These are phyloP conservation scores for Junonia oenone DNA, from an alignment of 2,888 invertebrate genomes.

Conservation along the genomic window DNA sequence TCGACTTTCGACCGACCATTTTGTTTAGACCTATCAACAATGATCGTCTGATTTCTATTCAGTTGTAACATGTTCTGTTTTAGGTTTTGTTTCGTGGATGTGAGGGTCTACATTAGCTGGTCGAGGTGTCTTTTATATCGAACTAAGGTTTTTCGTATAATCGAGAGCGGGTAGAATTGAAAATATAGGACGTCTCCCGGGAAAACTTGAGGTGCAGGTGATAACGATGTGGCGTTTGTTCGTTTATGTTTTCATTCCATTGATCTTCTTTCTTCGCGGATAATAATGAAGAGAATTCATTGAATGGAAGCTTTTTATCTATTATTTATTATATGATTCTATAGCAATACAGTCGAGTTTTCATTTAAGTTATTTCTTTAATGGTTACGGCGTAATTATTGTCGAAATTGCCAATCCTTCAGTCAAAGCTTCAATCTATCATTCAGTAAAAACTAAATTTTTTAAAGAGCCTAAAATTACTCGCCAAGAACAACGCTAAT, in stretches of 20 bases:
- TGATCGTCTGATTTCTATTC: conserved; percentile 15
- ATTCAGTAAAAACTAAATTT: no score
- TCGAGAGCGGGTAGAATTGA: conserved; percentile 60
- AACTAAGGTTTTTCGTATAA: conserved; percentile 59
- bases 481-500: no score
- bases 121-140: conserved; percentile 47
- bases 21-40: conserved; percentile 25
- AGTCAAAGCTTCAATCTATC: no score
- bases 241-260: conserved; percentile 7
- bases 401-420: no score
- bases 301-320: background rate
- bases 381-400: no score
- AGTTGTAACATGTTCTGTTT: conserved; percentile 15
- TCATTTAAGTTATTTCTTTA: no score
- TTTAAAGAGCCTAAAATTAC: no score
- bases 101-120: conserved; percentile 38
- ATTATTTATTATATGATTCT: background rate
- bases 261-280: background rate
- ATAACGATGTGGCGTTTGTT: conserved; percentile 24
- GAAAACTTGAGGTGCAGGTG: conserved; percentile 43
- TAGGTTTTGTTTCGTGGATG: background rate
- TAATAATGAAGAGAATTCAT: background rate
- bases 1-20: conserved; percentile 52
- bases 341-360: no score
- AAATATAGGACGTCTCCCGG: conserved; percentile 66